A percentile compares a stretch with the other conserved stretches of the same genome.
These are phyloP conservation scores for Dicrostonyx torquatus DNA, from an alignment of 2,797 vertebrate genomes.

Conservation along the genomic window DNA sequence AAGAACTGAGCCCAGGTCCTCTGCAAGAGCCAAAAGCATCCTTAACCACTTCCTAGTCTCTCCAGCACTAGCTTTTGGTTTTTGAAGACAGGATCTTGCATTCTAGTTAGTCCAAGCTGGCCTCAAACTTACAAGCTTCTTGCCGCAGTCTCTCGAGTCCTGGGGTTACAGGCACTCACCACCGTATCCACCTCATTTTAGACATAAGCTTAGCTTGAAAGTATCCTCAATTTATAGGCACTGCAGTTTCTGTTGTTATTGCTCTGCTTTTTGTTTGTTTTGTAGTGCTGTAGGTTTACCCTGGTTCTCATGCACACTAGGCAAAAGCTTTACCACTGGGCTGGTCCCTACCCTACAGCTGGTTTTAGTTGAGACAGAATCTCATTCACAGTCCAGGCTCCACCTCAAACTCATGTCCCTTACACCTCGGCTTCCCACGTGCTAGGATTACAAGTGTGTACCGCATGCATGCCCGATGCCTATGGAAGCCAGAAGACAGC, in stretches of 20 bases:
- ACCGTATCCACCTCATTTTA: background rate
- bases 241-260: background rate
- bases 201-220: background rate
- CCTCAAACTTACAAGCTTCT: background rate
- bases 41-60: background rate
- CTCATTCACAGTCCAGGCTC: background rate
- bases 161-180: background rate
- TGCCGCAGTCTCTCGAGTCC: background rate
- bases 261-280: background rate
- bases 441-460: background rate
- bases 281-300: background rate
- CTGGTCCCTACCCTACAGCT: background rate
- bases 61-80: too few species aligned
- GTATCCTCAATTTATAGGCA: constrained; percentile 8
- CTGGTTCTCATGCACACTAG: background rate
- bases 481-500: background rate
- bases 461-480: background rate
- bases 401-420: background rate
- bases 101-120: background rate
- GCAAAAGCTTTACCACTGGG: background rate
- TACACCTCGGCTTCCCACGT: too few species aligned
- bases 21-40: background rate
- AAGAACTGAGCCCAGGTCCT: background rate
- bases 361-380: background rate
- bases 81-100: background rate